A percentile compares a stretch with the other conserved stretches of the same genome.
phyloP scores from a whole-genome alignment of 2,113 vertebrate genomes.

The Cervus canadensis region DNA sequence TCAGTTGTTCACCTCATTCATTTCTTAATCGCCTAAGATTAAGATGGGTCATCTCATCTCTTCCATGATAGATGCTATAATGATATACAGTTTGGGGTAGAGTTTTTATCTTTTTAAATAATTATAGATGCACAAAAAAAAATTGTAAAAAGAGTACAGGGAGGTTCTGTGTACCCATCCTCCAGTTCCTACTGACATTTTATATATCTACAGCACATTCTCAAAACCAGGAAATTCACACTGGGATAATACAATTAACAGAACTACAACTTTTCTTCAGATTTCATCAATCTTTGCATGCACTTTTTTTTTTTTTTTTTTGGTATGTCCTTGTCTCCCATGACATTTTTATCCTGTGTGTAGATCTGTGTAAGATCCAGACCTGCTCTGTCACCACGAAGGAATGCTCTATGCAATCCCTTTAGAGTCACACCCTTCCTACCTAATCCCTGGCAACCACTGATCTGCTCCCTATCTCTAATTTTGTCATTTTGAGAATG shows the following conservation, averaged over 20 bases:
- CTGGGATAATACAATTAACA: neutral
- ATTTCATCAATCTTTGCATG: neutral
- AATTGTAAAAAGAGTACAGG: neutral
- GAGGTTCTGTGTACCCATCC: neutral
- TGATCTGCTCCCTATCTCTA: neutral
- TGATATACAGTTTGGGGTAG: neutral
- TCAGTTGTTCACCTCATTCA: neutral
- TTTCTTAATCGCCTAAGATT: neutral
- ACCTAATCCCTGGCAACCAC: neutral
- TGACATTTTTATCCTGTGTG: neutral
- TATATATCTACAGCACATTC: neutral
- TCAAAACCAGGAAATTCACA: neutral
- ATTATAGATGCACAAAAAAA: neutral
- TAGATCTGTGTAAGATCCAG: neutral
- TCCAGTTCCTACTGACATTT: neutral
- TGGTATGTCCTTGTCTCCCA: neutral
- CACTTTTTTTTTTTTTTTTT: neutral
- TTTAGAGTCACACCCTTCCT: neutral
- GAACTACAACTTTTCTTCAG: neutral
- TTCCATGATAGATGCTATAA: neutral
- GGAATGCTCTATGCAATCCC: neutral
- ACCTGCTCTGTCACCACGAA: neutral
- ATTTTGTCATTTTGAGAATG: neutral
- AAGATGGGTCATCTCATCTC: neutral
- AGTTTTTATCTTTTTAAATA: constrained; percentile 8